These are phyloP conservation scores for Formicarius rufipectus DNA, from an alignment of 2,113 vertebrate genomes.

Conservation along the genomic window DNA sequence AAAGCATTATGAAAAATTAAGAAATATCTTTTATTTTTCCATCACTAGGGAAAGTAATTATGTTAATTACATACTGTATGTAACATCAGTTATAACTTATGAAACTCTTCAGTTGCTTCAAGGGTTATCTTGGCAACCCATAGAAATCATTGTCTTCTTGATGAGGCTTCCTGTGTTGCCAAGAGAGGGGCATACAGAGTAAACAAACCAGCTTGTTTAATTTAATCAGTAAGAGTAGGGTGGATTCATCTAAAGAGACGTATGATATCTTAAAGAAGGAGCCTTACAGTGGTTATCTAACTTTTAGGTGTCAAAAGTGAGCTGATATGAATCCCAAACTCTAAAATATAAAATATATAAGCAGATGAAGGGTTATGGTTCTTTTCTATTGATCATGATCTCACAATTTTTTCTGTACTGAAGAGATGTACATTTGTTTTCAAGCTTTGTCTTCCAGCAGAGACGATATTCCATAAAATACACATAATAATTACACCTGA, in stretches of 20 bases:
- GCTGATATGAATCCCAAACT: background rate
- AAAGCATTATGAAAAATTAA: constrained; percentile 1
- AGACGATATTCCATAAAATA: background rate
- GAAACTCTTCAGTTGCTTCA: background rate
- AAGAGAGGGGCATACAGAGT: background rate
- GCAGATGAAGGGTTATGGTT: background rate
- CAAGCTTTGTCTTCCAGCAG: background rate
- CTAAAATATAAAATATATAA: background rate
- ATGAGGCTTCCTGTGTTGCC: background rate
- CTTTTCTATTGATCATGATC: background rate
- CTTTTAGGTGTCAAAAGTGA: background rate
- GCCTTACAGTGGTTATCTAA: background rate
- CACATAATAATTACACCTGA: background rate
- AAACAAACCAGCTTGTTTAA: background rate
- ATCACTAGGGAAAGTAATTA: background rate
- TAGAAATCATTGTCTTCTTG: background rate
- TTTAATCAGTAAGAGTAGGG: background rate
- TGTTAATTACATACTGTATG: background rate
- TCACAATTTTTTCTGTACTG: background rate
- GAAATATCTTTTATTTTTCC: background rate
- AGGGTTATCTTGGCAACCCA: background rate
- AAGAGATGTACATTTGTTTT: background rate
- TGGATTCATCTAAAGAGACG: background rate
- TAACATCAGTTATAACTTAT: background rate
- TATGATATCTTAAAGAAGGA: background rate